A percentile compares a stretch with the other conserved stretches of the same genome.
phyloP scores from a whole-genome alignment of 92 coral and sea anemone species.

The Phenganax stokvisi region DNA sequence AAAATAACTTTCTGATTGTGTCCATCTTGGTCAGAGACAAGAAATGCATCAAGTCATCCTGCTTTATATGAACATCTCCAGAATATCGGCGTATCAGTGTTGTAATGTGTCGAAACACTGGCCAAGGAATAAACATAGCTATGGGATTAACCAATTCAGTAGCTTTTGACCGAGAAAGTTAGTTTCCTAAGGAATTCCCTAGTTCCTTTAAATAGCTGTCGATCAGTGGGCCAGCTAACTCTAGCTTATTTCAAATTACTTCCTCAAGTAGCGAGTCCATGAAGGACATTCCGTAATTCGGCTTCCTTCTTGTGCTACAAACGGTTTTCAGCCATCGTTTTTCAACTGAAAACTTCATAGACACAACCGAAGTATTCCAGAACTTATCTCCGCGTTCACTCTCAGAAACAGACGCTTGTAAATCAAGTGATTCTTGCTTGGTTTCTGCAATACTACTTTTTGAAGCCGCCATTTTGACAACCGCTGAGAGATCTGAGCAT shows the following conservation, averaged over 20 bases:
- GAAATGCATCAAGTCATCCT: background rate
- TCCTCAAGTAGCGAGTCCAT: slow-evolving; percentile 49
- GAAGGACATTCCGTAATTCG: slow-evolving; percentile 47
- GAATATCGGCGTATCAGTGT: slow-evolving; percentile 31
- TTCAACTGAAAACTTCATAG: slow-evolving; percentile 38
- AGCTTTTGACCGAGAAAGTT: slow-evolving; percentile 48
- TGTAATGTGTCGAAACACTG: slow-evolving; percentile 42
- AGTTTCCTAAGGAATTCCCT: slow-evolving; percentile 15
- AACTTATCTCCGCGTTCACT: too few species aligned
- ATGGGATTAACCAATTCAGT: slow-evolving; percentile 52
- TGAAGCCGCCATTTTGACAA: background rate
- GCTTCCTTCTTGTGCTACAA: slow-evolving; percentile 29
- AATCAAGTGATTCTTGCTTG: background rate
- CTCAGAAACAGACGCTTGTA: too few species aligned
- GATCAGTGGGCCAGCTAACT: slow-evolving; percentile 40
- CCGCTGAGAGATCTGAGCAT: background rate
- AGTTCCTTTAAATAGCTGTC: slow-evolving; percentile 39
- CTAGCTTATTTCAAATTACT: slow-evolving; percentile 45
- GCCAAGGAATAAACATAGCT: slow-evolving; percentile 44
- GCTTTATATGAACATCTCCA: slow-evolving; percentile 2
- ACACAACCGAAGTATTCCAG: too few species aligned
- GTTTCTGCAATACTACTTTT: background rate
- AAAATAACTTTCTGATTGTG: background rate
- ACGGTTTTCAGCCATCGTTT: slow-evolving; percentile 38
- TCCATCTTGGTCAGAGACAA: background rate